These are phyloP conservation scores for Pseudorectes ferrugineus DNA, from an alignment of 2,113 vertebrate genomes.

Conservation along the genomic window DNA sequence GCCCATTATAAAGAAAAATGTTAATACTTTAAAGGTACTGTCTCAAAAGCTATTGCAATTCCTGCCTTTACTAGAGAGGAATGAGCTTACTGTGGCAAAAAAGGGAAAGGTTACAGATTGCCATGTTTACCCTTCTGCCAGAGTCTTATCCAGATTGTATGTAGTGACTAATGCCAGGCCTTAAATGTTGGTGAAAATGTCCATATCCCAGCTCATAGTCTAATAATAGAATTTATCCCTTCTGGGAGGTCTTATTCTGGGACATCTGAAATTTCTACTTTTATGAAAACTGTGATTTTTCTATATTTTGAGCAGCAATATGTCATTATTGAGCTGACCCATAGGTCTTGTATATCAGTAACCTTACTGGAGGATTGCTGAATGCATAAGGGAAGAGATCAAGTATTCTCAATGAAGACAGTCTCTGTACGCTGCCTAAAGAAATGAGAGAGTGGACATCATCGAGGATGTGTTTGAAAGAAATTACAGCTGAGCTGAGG, in stretches of 20 bases:
- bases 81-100: not conserved
- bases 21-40: not conserved
- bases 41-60: not conserved
- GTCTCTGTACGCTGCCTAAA: not conserved
- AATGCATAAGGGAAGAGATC: not conserved
- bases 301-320: not conserved
- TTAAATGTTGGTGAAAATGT: not conserved
- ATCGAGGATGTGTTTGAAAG: not conserved
- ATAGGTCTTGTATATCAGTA: not conserved
- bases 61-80: not conserved
- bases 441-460: not conserved
- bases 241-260: not conserved
- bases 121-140: not conserved
- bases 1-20: not conserved
- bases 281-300: not conserved
- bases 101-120: not conserved
- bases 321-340: not conserved
- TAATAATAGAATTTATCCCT: not conserved
- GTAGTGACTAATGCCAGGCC: not conserved
- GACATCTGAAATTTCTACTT: not conserved
- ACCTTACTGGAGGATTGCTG: not conserved
- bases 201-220: not conserved
- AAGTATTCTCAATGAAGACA: not conserved
- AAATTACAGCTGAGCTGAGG: not conserved
- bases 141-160: not conserved